phyloP scores from a whole-genome alignment of 2,113 vertebrate species.

The Syngnathus floridae region DNA sequence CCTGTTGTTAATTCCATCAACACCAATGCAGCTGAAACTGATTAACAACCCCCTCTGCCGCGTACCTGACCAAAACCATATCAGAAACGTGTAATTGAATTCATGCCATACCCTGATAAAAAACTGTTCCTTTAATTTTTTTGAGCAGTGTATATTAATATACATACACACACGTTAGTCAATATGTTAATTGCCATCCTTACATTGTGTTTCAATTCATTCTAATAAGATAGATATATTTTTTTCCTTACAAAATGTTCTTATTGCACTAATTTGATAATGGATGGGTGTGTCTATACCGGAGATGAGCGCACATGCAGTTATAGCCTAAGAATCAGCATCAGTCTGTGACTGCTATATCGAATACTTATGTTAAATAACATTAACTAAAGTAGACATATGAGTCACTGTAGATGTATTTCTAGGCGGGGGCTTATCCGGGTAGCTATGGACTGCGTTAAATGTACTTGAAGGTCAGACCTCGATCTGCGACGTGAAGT shows the following conservation, averaged over 20 bases:
- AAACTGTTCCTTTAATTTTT: too few species aligned
- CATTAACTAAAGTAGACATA: neutral
- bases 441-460: neutral
- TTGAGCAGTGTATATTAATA: too few species aligned
- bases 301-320: neutral
- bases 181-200: neutral
- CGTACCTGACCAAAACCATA: too few species aligned
- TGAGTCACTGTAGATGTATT: neutral
- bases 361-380: neutral
- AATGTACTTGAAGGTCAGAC: neutral
- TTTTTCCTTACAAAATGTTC: neutral
- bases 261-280: neutral
- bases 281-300: neutral
- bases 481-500: neutral
- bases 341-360: neutral
- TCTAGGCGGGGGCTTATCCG: neutral
- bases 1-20: too few species aligned
- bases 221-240: neutral
- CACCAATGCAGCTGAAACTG: too few species aligned
- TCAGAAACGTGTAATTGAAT: too few species aligned
- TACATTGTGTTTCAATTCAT: neutral
- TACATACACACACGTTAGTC: neutral
- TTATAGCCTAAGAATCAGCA: neutral
- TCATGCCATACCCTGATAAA: too few species aligned
- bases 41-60: too few species aligned